Conservation (phyloP, 30 jellyfish, hydroid and myxozoan genomes). For the Catostylus mosaicus region DNA sequence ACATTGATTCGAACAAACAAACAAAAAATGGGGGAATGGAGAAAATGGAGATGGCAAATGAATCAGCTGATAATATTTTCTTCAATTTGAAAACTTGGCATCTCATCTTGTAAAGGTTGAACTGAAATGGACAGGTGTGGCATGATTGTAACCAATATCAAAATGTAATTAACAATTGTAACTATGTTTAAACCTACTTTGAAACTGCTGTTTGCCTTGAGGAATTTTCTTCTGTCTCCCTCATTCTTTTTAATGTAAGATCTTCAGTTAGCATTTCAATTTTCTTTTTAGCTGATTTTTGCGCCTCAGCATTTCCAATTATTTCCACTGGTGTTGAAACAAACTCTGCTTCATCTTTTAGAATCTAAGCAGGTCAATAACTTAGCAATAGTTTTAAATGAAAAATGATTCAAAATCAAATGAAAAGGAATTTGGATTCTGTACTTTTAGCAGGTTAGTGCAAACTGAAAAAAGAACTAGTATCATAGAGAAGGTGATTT, state of each 20-base stretch:
- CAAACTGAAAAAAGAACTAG: background rate
- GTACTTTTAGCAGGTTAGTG: background rate
- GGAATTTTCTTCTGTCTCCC: conserved; percentile 24
- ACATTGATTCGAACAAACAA: too few species aligned
- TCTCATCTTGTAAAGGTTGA: too few species aligned
- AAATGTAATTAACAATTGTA: too few species aligned
- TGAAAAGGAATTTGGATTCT: background rate
- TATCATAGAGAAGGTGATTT: too few species aligned
- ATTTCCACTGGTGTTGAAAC: conserved; percentile 77
- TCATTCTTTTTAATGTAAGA: conserved; percentile 55
- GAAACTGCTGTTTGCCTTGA: conserved; percentile 15
- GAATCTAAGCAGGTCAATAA: conserved; percentile 19
- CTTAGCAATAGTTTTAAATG: background rate
- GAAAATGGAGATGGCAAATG: too few species aligned
- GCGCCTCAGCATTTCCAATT: conserved; percentile 62
- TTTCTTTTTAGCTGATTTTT: conserved; percentile 56
- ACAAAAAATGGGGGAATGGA: too few species aligned
- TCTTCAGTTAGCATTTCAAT: conserved; percentile 78
- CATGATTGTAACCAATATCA: too few species aligned
- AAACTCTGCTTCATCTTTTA: conserved; percentile 42
- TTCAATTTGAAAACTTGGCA: too few species aligned
- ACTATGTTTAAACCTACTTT: too few species aligned
- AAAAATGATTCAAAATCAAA: background rate
- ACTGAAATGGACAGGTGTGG: too few species aligned
- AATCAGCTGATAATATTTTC: too few species aligned